Conservation (phyloP, 1,140 invertebrate genomes). For the Diorhabda carinulata region DNA sequence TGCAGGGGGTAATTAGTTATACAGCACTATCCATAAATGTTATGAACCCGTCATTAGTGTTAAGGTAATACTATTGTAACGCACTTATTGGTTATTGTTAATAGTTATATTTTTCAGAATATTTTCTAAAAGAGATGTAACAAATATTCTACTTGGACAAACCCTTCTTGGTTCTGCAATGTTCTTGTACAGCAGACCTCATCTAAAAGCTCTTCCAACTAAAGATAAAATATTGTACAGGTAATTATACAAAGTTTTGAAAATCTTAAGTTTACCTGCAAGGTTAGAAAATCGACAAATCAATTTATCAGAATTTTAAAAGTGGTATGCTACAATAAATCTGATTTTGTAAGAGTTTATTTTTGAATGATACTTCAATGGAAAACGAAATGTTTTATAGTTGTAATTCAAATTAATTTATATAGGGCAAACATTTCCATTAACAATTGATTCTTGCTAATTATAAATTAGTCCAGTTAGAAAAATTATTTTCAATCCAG, state of each 20-base stretch:
- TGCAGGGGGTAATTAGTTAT: constrained; percentile 58
- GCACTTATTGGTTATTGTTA: constrained; percentile 3
- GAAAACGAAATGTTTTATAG: too few species aligned
- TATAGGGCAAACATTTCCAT: too few species aligned
- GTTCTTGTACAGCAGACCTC: constrained; percentile 61
- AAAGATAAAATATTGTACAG: constrained; percentile 52
- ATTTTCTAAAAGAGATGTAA: constrained; percentile 56
- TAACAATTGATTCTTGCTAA: too few species aligned
- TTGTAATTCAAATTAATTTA: too few species aligned
- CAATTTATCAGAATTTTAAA: too few species aligned
- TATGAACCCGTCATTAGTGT: constrained; percentile 61
- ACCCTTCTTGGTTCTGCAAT: constrained; percentile 58
- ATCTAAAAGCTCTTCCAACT: constrained; percentile 50
- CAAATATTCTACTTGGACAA: constrained; percentile 56
- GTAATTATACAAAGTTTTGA: constrained; percentile 42
- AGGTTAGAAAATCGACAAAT: too few species aligned
- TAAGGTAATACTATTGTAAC: constrained; percentile 48
- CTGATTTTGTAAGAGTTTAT: too few species aligned
- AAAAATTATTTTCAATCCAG: too few species aligned
- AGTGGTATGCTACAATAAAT: too few species aligned
- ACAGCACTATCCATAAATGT: constrained; percentile 61
- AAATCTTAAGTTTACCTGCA: too few species aligned
- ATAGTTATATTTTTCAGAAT: constrained; percentile 49
- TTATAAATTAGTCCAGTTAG: too few species aligned
- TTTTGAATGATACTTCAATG: too few species aligned